Evolutionary conservation across 2,888 invertebrate species (phyloP).

Genomic region (Cheilosia soror): DNA sequence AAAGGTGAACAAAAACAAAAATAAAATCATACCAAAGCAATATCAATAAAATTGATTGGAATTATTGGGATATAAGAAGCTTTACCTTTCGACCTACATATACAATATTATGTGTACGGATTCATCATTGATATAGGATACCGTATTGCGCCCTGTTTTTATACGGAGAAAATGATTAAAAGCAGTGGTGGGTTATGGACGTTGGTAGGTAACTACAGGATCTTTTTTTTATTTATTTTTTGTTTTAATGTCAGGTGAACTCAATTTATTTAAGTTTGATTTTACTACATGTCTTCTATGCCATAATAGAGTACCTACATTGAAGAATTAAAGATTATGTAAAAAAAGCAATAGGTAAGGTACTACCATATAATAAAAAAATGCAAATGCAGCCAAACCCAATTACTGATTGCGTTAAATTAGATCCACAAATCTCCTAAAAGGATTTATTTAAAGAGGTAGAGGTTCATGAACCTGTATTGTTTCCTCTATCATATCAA

Average conservation of each 20-base stretch:
- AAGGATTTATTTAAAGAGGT: neutral
- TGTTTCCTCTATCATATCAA: constrained; percentile 6
- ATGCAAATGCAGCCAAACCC: neutral
- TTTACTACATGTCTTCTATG: neutral
- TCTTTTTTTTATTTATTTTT: neutral
- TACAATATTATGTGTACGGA: neutral
- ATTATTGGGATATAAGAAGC: constrained; percentile 61
- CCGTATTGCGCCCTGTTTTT: neutral
- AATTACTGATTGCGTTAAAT: neutral
- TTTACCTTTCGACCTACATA: constrained; percentile 40
- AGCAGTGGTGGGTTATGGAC: neutral
- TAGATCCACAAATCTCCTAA: neutral
- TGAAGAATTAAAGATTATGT: neutral
- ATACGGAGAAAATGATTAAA: constrained; percentile 8
- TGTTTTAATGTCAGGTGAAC: neutral
- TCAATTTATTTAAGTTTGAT: constrained; percentile 15
- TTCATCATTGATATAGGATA: constrained; percentile 23
- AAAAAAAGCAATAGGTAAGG: neutral
- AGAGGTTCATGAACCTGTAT: neutral
- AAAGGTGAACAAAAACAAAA: constrained; percentile 1
- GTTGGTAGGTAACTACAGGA: neutral
- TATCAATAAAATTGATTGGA: constrained; percentile 64
- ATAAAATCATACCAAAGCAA: constrained; percentile 23
- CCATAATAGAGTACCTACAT: neutral
- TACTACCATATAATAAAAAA: neutral